Conservation (phyloP, 2,888 invertebrate species). For the Nebria brevicollis region DNA sequence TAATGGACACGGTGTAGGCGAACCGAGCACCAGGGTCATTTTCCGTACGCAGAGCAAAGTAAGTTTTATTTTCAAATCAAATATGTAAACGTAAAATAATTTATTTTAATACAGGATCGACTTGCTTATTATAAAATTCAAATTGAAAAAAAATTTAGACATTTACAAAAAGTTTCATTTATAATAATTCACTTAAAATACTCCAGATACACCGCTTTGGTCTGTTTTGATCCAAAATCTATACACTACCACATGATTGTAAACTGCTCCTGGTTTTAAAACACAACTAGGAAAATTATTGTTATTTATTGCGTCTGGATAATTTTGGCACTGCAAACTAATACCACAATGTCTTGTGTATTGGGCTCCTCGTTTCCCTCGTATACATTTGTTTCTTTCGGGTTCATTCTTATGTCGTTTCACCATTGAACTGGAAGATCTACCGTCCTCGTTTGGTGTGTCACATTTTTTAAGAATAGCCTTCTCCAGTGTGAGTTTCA, state of each 20-base stretch:
- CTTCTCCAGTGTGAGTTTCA: constrained; percentile 24
- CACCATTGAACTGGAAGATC: background rate
- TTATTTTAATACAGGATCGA: background rate
- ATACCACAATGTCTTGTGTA: constrained; percentile 84
- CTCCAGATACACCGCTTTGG: constrained; percentile 30
- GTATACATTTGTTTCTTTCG: constrained; percentile 50
- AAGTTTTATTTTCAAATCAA: constrained; percentile 50
- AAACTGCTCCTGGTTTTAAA: constrained; percentile 76
- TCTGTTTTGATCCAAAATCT: constrained; percentile 71
- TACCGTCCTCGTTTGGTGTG: background rate
- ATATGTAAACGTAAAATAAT: background rate
- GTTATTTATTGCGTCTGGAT: constrained; percentile 86
- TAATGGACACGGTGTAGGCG: constrained; percentile 82
- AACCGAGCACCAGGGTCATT: constrained; percentile 78
- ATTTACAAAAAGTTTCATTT: constrained; percentile 16
- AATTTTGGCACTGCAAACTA: constrained; percentile 90
- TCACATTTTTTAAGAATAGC: constrained; percentile 13
- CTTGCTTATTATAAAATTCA: background rate
- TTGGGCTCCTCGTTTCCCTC: constrained; percentile 75
- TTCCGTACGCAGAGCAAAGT: constrained; percentile 80
- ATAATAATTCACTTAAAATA: constrained; percentile 23
- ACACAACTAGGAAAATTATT: constrained; percentile 78
- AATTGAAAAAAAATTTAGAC: background rate
- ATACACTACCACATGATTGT: constrained; percentile 77
- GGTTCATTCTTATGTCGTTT: background rate